Base-by-base conservation (phyloP, 2,797 vertebrate species). In the Gouania willdenowi region DNA sequence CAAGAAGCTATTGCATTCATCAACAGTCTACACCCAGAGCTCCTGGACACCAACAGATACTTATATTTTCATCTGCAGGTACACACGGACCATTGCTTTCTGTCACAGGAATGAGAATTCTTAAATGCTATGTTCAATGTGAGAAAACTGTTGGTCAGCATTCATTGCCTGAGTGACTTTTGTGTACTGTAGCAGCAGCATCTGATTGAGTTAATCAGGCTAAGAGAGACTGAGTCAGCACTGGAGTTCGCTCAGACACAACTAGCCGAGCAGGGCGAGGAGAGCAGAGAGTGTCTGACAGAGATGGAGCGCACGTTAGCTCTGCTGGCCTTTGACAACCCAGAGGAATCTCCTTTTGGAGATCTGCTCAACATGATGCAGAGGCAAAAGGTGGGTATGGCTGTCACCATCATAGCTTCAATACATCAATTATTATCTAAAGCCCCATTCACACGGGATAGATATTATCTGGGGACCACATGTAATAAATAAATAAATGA, bases 361-460 rank as follows among this genome's bases (percentile, higher is more conserved):
- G 96, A 98, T 77, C 84, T 98, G 50, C 94, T 99, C 4, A 95
- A 98, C 71, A 97, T 93, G 92, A 94, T 98, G 94, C 97, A 98
- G 75, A 86, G 97, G 60, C 97, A 98, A 86, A 98, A 98, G 92
- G 95, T 94, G 80, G 18, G n/a, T n/a, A n/a, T n/a, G n/a, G n/a
- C n/a, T n/a, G n/a, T n/a, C n/a, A n/a, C n/a, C n/a, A n/a, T n/a
- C n/a, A n/a, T n/a, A n/a, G n/a, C n/a, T n/a, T n/a, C n/a, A n/a
- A n/a, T n/a, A n/a, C n/a, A n/a, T n/a, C n/a, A n/a, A n/a, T n/a
- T n/a, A n/a, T n/a, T n/a, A n/a, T n/a, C n/a, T n/a, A n/a, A n/a
- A n/a, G n/a, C n/a, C 3, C 9, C 12, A 32, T 9, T 32, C 7
- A 1, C 1, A 20, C 25, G 5, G 5, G 20, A 13, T 26, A 26